Percentiles rank a stretch among this genome's conserved stretches.
Conservation (phyloP, 2,113 vertebrate genomes). For the Equus przewalskii region DNA sequence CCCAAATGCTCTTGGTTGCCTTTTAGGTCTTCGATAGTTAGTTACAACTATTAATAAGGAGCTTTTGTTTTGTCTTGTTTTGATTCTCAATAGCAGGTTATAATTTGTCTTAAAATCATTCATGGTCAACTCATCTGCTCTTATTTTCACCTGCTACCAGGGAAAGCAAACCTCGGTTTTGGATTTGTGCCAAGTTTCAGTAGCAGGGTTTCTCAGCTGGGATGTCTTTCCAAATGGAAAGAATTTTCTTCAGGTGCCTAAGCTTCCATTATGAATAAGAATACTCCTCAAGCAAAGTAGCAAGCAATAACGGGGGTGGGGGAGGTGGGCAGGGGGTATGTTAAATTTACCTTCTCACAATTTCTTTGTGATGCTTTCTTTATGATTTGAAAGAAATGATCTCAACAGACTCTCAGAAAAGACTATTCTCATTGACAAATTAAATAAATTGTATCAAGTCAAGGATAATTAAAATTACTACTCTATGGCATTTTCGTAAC, state of each 20-base stretch:
- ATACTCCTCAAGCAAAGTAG: neutral
- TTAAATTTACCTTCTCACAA: neutral
- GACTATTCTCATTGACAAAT: constrained; percentile 44
- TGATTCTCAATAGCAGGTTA: constrained; percentile 34
- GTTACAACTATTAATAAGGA: neutral
- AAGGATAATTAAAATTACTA: constrained; percentile 46
- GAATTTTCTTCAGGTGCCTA: neutral
- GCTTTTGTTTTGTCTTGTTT: neutral
- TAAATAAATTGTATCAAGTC: neutral
- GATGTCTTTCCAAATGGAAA: neutral
- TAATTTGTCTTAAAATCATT: constrained; percentile 12
- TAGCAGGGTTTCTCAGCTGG: neutral
- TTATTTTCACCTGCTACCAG: neutral
- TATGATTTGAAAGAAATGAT: constrained; percentile 14
- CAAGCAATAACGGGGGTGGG: neutral
- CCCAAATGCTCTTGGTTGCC: neutral
- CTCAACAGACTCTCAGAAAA: neutral
- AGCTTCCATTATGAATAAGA: neutral
- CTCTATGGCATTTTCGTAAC: neutral
- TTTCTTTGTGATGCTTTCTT: neutral
- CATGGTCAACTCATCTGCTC: neutral
- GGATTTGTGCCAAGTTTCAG: neutral
- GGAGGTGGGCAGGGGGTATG: too few relatives aligned
- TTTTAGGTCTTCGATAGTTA: constrained; percentile 11
- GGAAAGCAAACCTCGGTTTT: neutral